Base-by-base conservation (phyloP, 2,797 vertebrate species). In the Sebastes baramenuke region DNA sequence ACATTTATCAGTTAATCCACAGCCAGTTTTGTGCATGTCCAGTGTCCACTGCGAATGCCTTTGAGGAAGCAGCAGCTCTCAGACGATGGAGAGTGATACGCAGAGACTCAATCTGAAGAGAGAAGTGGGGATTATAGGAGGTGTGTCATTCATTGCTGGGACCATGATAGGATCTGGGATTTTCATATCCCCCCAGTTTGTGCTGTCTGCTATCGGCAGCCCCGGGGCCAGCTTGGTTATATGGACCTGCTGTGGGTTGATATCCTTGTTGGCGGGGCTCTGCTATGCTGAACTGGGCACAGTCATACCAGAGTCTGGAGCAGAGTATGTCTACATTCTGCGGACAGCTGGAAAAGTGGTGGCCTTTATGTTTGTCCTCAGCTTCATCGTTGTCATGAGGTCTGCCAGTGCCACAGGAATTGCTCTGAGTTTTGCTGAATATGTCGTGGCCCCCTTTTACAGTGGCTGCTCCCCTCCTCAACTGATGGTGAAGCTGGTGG, bases 151-250 rank as follows among this genome's bases (percentile, higher is more conserved):
- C 81, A 96, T 96, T 8, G 93, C 95, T 16, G 97, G 97, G 4
- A 96, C 95, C 22, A 96, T 98, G 95, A 96, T 98, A 0, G 95
- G 97, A 67, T 97, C 96, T 0, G 96, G 97, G 70, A 97, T 98
- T 80, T 97, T 98, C 84, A 97, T 97, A 90, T 96, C 96, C 2
- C 97, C 97, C 0, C 95, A 97, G 81, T 94, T 94, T 76, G 91
- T 97, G 2, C 90, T 97, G 0, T 78, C 90, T 13, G 74, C 94
- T 8, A 94, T 95, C n/a, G 97, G 96, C 12, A 98, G 96, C 77
- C 96, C 97, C 0, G 95, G 95, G 16, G 96, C 95, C 81, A 97
- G 96, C 81, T 93, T 98, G 5, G 4, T 96, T 9, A 87, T 97
- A 22, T 98, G 97, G 97, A 87, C 92, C 32, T 84, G 75, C 0